These are phyloP conservation scores for Pteromalus puparum DNA, from an alignment of 1,140 invertebrate species.

Conservation along the genomic window DNA sequence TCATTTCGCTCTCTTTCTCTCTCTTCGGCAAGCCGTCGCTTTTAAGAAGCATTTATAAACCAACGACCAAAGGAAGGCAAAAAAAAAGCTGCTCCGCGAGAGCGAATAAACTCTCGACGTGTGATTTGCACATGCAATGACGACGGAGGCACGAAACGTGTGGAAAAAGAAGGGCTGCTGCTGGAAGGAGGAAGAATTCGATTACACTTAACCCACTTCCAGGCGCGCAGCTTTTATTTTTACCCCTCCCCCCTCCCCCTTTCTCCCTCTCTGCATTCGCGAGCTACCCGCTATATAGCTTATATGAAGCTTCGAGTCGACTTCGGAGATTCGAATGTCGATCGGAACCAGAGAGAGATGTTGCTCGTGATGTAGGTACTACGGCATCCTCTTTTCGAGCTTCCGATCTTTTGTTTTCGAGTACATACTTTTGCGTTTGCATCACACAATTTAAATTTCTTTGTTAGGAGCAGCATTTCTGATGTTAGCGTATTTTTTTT, in stretches of 20 bases:
- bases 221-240: slow-evolving; percentile 7
- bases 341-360: neutral
- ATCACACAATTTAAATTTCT: neutral
- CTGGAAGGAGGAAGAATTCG: slow-evolving; percentile 42
- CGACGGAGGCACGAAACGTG: neutral
- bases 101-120: slow-evolving; percentile 8
- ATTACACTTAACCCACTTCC: slow-evolving; percentile 40
- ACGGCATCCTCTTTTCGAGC: neutral
- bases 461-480: neutral
- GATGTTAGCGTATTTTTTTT: neutral
- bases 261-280: neutral
- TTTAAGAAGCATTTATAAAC: slow-evolving; percentile 5
- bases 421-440: neutral
- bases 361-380: neutral
- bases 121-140: slow-evolving; percentile 14
- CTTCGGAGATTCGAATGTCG: neutral
- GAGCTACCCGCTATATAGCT: neutral
- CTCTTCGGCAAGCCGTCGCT: neutral
- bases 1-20: neutral
- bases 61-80: neutral
- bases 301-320: neutral
- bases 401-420: no score
- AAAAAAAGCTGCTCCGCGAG: neutral
- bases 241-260: no score
- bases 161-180: slow-evolving; percentile 19